Evolutionary conservation across 2,797 vertebrate species (phyloP), one percentile per base, ranked within the genome.

Genomic region (Onychomys leucogaster): DNA sequence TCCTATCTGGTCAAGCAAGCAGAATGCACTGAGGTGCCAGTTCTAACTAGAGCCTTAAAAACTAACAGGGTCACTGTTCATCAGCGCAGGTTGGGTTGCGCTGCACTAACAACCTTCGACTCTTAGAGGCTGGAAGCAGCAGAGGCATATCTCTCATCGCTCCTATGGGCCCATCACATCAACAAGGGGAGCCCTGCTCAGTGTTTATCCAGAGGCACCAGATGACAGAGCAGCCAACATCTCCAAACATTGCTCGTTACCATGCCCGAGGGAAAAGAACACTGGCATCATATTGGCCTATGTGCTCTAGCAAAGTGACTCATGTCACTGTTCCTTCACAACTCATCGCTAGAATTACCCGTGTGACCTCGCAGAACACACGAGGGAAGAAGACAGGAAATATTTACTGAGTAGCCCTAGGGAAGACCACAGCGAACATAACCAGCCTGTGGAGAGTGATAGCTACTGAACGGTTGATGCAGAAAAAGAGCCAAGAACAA

Each of bases 141-240:
- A 75, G 76, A 93, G 46, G 41, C 6, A n/a, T 86, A 9, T 27
- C 69, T 91, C 88, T 96, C 71, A 46, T 37, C 78, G 27, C 6
- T 5, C 17, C 19, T 37, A 32, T 1, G 1, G 25, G 23, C 29
- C 84, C 23, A 23, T 37, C 27, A 6, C 11, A 32, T 78, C 69
- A 43, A 49, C 61, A 19, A 37, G 7, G 43, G 4, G 32, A n/a
- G 2, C 2, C 25, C n/a, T 49, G 61, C 80, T 63, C 41, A 1
- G 23, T 0, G 43, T 57, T 83, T 55, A 32, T 65, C 82, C 65
- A 80, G 75, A 16, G 57, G n/a, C 65, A 69, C 63, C 3, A 81
- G 29, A 46, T 10, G 41, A n/a, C 73, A 23, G 34, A 41, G 55
- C 8, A 25, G 78, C 82, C 37, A 69, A n/a, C 17, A 8, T 52